phyloP scores from a whole-genome alignment of 2,797 vertebrate species.

The Melopsittacus undulatus region DNA sequence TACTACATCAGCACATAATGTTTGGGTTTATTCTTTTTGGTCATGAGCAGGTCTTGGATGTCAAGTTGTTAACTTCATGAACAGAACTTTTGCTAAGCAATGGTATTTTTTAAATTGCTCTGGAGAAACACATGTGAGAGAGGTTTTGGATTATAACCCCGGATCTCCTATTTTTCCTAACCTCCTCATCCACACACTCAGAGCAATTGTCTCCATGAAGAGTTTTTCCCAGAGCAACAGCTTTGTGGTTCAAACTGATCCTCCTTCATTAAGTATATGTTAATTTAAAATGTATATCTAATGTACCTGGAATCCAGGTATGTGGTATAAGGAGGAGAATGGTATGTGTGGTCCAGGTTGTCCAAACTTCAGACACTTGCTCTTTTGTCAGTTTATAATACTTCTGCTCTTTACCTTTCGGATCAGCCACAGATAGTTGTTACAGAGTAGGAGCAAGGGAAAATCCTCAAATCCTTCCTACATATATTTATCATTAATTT shows the following conservation, averaged over 20 bases:
- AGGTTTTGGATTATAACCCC: background rate
- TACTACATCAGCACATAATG: background rate
- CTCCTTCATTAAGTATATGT: background rate
- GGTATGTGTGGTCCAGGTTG: background rate
- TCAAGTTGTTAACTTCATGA: background rate
- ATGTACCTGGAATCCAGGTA: background rate
- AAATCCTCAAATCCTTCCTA: background rate
- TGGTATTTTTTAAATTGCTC: background rate
- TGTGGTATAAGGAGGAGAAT: background rate
- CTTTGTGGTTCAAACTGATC: background rate
- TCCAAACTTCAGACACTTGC: background rate
- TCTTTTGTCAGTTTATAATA: fast-evolving
- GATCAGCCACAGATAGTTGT: fast-evolving
- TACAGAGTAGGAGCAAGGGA: background rate
- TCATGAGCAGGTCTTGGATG: background rate
- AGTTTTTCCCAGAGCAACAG: background rate
- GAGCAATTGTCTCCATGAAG: background rate
- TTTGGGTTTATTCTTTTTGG: background rate
- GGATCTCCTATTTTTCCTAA: background rate
- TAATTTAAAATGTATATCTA: background rate
- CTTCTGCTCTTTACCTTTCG: background rate
- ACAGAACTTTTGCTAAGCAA: background rate
- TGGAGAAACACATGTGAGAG: background rate
- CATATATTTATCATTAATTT: background rate
- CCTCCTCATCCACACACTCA: background rate